Evolutionary conservation across 2,113 vertebrate species (phyloP), one percentile per base, ranked within the genome.

Genomic region (human): DNA sequence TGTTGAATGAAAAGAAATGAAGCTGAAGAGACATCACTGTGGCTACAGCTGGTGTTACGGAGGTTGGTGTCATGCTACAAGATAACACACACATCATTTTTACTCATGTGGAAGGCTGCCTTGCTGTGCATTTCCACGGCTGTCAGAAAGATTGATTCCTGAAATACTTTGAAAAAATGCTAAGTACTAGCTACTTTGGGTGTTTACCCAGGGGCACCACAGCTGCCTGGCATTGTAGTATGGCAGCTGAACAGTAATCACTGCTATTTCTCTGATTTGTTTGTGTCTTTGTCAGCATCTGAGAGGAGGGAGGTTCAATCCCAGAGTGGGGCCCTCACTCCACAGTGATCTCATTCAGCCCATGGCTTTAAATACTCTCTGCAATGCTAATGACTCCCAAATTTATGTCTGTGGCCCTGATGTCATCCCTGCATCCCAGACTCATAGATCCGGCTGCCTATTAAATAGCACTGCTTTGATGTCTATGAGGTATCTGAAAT

Each of bases 61-160:
- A 89, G 72, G 38, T 89, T 70, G 82, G 17, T 1, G 0, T 76
- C 76, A 80, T 50, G 66, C 76, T 87, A 55, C 27, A n/a, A 84
- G 86, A 86, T 66, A 97, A 61, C 3, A 23, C 38, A 40, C 1
- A 0, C 80, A 88, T 96, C 92, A 79, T 92, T 97, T 96, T 96
- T 85, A 92, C 45, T 94, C 72, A 64, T 79, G 68, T 88, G 64
- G 61, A 97, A 96, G 84, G 50, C 30, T 94, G 86, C 73, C 82
- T 97, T 95, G 80, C 92, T 96, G 70, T 92, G 82, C 89, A 87
- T 96, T 97, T 97, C 83, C 84, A 70, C 30, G 70, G 59, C 96
- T 96, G 95, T 97, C 93, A 97, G 30, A 97, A 95, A 97, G 96
- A 96, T 96, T 93, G 93, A 97, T 93, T 95, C 89, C 57, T 66